Conservation (phyloP, 2,888 invertebrate genomes). For the Creontiades dilutus region DNA sequence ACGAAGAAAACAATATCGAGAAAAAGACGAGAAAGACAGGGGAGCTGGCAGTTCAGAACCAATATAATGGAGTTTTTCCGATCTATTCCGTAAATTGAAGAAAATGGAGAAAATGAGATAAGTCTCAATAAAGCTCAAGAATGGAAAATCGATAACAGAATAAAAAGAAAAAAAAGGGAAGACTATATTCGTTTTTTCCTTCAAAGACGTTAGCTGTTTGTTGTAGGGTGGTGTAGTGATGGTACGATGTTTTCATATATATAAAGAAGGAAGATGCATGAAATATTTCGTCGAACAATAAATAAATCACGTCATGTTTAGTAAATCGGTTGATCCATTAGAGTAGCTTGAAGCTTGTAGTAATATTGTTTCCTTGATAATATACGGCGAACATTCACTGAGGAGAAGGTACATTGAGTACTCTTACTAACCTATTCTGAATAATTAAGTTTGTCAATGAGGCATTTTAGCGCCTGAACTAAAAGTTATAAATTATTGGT, state of each 20-base stretch:
- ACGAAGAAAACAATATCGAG: slow-evolving; percentile 13
- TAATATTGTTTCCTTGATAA: no score
- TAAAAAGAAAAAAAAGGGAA: not conserved
- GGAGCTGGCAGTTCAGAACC: not conserved
- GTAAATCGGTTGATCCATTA: no score
- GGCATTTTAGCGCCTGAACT: no score
- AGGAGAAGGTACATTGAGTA: no score
- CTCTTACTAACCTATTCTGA: no score
- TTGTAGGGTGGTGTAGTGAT: not conserved
- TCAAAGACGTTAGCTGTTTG: not conserved
- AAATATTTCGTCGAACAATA: not conserved
- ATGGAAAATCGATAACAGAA: not conserved
- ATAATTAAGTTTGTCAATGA: no score
- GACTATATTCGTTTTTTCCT: not conserved
- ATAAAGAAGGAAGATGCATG: not conserved
- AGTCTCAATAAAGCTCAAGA: slow-evolving; percentile 24
- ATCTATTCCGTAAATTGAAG: slow-evolving; percentile 1
- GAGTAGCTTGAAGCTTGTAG: no score
- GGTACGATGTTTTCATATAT: not conserved
- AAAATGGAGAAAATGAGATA: slow-evolving; percentile 26
- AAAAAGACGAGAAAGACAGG: not conserved
- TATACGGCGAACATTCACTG: no score
- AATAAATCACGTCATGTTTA: not conserved
- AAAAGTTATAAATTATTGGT: no score
- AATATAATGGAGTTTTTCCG: slow-evolving; percentile 18